Percentiles rank a stretch among this genome's conserved stretches.
Evolutionary conservation across 2,888 invertebrate species (phyloP).

Genomic region (Coenonympha arcania): DNA sequence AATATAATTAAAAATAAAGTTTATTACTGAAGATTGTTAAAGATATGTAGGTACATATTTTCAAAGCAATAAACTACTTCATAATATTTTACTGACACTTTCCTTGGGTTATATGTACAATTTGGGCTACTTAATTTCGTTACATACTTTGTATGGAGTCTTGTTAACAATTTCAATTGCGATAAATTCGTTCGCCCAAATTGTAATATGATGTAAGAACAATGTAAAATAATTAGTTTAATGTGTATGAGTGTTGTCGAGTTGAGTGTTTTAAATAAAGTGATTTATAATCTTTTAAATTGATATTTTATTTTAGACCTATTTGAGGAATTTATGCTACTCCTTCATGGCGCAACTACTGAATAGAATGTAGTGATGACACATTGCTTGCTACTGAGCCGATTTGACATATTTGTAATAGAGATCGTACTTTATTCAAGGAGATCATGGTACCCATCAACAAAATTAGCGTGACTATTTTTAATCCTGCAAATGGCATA

Average conservation of each 20-base stretch:
- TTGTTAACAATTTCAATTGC: neutral
- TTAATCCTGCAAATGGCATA: no score
- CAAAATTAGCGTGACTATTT: no score
- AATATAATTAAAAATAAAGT: no score
- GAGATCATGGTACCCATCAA: no score
- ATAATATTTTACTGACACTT: neutral
- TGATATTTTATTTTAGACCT: conserved; percentile 11
- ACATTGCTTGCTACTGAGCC: no score
- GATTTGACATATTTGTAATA: no score
- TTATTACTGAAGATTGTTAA: no score
- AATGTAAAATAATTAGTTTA: neutral
- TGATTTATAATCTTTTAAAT: conserved; percentile 43
- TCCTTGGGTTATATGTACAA: neutral
- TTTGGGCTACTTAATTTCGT: neutral
- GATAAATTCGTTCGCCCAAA: neutral
- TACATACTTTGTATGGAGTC: neutral
- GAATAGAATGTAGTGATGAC: no score
- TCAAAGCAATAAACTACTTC: neutral
- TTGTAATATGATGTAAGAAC: neutral
- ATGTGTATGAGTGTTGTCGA: conserved; percentile 41
- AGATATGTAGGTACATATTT: neutral
- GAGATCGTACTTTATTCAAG: no score
- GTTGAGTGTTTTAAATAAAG: conserved; percentile 53
- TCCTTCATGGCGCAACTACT: no score
- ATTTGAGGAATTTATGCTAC: no score